Percentiles rank a stretch among this genome's conserved stretches.
Evolutionary conservation across 1,140 invertebrate genomes (phyloP).

Genomic region (Oppia nitens): DNA sequence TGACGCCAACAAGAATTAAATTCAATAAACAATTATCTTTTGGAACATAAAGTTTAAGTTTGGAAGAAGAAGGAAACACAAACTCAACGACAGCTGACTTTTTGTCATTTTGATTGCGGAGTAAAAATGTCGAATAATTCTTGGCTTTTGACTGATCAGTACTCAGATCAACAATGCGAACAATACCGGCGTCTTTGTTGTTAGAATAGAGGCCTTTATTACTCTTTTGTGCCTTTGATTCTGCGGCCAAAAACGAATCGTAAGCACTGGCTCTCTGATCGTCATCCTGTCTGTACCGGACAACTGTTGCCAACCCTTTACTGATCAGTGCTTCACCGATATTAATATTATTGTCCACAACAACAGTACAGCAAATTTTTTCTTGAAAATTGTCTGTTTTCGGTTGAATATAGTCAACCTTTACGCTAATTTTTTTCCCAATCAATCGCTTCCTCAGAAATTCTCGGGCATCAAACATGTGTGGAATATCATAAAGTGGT

Average conservation of each 20-base stretch:
- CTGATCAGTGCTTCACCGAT: constrained; percentile 81
- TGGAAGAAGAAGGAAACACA: constrained; percentile 69
- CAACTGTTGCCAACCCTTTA: constrained; percentile 79
- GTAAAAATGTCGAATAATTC: constrained; percentile 74
- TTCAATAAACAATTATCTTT: constrained; percentile 71
- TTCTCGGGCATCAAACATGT: constrained; percentile 94
- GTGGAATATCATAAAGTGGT: constrained; percentile 90
- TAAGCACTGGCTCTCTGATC: constrained; percentile 88
- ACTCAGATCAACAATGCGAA: constrained; percentile 21
- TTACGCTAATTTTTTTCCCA: constrained; percentile 78
- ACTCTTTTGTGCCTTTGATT: constrained; percentile 75
- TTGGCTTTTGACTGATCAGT: constrained; percentile 70
- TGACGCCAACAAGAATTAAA: constrained; percentile 16
- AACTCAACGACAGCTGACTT: constrained; percentile 86
- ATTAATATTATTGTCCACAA: constrained; percentile 40
- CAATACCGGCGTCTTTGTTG: constrained; percentile 30
- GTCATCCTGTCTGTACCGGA: constrained; percentile 83
- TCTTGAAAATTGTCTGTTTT: constrained; percentile 80
- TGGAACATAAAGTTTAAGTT: constrained; percentile 76
- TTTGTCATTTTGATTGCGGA: constrained; percentile 46
- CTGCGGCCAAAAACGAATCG: constrained; percentile 79
- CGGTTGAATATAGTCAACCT: constrained; percentile 90
- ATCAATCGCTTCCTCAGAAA: constrained; percentile 89
- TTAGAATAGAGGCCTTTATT: constrained; percentile 68
- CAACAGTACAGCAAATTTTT: constrained; percentile 84